Evolutionary conservation across 2,888 invertebrate genomes (phyloP), one percentile per base, ranked within the genome.

Genomic region (Prenolepis imparis): DNA sequence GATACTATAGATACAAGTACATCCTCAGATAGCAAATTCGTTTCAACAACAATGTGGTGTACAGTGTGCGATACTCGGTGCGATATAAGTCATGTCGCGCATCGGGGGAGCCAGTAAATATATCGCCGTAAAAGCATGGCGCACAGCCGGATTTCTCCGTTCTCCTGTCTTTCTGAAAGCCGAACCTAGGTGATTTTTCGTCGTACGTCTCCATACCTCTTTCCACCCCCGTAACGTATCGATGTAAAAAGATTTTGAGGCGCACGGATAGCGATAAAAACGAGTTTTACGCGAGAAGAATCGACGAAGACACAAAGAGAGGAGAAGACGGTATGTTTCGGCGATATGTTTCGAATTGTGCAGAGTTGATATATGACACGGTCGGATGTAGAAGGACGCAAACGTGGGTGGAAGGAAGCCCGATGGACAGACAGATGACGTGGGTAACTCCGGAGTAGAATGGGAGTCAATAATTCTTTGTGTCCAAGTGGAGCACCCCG

Each of bases 381-480:
- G 64, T 66, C 32, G 63, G 72, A 64, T 70, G n/a, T 44, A 67
- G 64, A 48, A 52, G 73, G 44, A 44, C 44, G 67, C 55, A 52
- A 52, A 64, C 57, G 57, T 70, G 61, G 74, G 68, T 75, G 67
- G 83, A 84, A 83, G 85, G 78, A 87, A 83, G 39, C 78, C 24
- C 48, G 67, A 36, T 21, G 78, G 83, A 88, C 80, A 82, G 89
- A 87, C 88, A 87, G 91, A 89, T 84, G 89, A 90, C 68, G 90
- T 63, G 74, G 86, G 85, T 88, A 86, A 87, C 88, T 83, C 80
- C 74, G 83, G 78, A 83, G 81, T 73, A 86, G 90, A 90, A 92
- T 92, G 90, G 88, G 85, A 91, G 89, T 89, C 92, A 92, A 93
- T 93, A 92, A 92, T 92, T 93, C 91, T 92, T 92, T 91, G 92